Base-by-base conservation (phyloP, 2,797 vertebrate species). In the Phaenicophaeus curvirostris region DNA sequence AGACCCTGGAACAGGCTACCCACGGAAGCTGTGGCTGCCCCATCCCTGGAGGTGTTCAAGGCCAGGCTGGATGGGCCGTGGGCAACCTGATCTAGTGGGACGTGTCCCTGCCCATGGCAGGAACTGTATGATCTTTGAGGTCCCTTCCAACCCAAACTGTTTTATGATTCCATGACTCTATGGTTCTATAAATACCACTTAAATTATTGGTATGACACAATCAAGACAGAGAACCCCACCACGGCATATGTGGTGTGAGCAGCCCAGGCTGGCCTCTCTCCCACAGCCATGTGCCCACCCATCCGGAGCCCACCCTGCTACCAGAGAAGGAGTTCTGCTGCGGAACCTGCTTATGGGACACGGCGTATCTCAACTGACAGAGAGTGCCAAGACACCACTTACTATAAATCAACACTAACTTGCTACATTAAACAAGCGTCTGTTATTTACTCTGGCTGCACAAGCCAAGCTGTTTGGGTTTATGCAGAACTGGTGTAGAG, bases 191-290 rank as follows among this genome's bases (percentile, higher is more conserved):
- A 90, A 57, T 2, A 17, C 4, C 13, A 8, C 18, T 57, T 46
- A 33, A 67, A 68, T 51, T 13, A 41, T 41, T 4, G 15, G 18
- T 3, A 15, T 3, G 31, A n/a, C 23, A 67, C 42, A 8, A 5
- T 3, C 18, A 21, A 27, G 58, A 51, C n/a, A 69, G 35, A 63
- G 17, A 67, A n/a, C 3, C 13, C 5, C 33, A 23, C 8, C 57
- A 10, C 1, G 0, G 23, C 13, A 3, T 0, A 0, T 3, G 51
- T 69, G 30, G 57, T 0, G 1, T 3, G 3, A 63, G 30, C 41
- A 48, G 63, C 35, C 28, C 23, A 0, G 65, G 55, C 77, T 33
- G 67, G 21, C 27, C 7, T 31, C n/a, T 42, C n/a, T 35, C 19
- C 54, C 35, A 13, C 12, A 27, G 50, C 46, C 46, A 17, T 24